Evolutionary conservation across 2,888 invertebrate genomes (phyloP), one percentile per base, ranked within the genome.

Genomic region (Rhingia rostrata): DNA sequence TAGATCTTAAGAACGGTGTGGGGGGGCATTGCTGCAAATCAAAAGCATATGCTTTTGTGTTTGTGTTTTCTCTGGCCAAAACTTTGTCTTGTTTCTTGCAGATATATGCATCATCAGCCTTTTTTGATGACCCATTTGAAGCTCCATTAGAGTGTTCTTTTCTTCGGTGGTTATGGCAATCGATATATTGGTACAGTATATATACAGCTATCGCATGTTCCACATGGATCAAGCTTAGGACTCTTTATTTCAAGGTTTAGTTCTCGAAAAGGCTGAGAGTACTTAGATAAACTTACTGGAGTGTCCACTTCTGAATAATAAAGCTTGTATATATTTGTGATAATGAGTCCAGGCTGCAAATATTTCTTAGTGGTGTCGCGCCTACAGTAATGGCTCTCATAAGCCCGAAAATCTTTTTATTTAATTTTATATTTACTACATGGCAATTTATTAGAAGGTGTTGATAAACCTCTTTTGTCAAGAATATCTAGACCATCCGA

Each of bases 1-100:
- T n/a, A n/a, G n/a, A n/a, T n/a, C n/a, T n/a, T n/a, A n/a, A n/a
- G n/a, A n/a, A n/a, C 39, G 63, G 54, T 4, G 63, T 73, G 9
- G 49, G 69, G 12, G 58, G 61, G 35, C 72, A 72, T 37, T 72
- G 72, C 37, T 53, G 61, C 35, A 72, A 45, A 72, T 61, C 72
- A 12, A 72, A 72, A 6, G 61, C 61, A 54, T 49, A 39, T 35
- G 30, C 61, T 58, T 14, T 30, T 39, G 45, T 5, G 37, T 61
- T 53, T 45, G 14, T 33, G n/a, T n/a, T n/a, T n/a, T n/a, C n/a
- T 41, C 35, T 73, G 12, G 60, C 60, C 51, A 37, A 45, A 22
- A 10, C 22, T 33, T 56, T 69, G 14, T 49, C 45, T 4, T 61
- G 32, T 47, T 32, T 7, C 35, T 61, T 47, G 47, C 30, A 30